A percentile compares a stretch with the other conserved stretches of the same genome.
phyloP scores from a whole-genome alignment of 2,113 vertebrate genomes.

The Larimichthys crocea region DNA sequence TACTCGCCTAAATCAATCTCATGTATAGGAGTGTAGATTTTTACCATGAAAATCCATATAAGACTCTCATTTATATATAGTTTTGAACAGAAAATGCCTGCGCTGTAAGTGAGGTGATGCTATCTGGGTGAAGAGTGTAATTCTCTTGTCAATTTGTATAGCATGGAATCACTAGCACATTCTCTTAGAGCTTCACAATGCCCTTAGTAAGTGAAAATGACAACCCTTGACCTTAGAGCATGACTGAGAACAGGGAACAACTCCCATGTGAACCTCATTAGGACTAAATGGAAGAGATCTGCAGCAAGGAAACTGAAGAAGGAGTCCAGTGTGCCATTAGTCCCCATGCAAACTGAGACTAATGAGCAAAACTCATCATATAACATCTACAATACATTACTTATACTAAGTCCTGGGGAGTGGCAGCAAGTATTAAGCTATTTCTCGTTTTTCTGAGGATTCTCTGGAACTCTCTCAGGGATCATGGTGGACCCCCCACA shows the following conservation, averaged over 20 bases:
- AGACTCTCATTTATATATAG: not conserved
- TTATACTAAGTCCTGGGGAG: constrained; percentile 29
- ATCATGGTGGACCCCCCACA: not conserved
- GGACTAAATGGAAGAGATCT: constrained; percentile 37
- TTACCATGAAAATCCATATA: not conserved
- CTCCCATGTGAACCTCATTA: constrained; percentile 61
- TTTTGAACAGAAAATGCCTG: not conserved
- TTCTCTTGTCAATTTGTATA: constrained; percentile 45
- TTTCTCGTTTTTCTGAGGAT: not conserved
- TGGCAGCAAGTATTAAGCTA: constrained; percentile 3
- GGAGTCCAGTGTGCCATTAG: constrained; percentile 26
- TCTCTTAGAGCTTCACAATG: constrained; percentile 9
- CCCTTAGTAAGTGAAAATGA: constrained; percentile 46
- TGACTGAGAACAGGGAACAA: constrained; percentile 36
- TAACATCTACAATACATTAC: constrained; percentile 13
- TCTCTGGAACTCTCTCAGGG: constrained; percentile 13
- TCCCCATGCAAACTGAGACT: constrained; percentile 41
- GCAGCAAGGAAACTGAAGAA: constrained; percentile 4
- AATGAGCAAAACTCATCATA: constrained; percentile 58
- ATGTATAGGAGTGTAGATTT: not conserved
- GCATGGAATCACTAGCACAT: not conserved
- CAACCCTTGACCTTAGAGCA: constrained; percentile 48
- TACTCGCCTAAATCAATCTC: too few species aligned
- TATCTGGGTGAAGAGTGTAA: constrained; percentile 5
- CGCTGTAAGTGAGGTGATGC: constrained; percentile 10